These are phyloP conservation scores for Dendrolimus pini DNA, from an alignment of 2,888 invertebrate species.

Conservation along the genomic window DNA sequence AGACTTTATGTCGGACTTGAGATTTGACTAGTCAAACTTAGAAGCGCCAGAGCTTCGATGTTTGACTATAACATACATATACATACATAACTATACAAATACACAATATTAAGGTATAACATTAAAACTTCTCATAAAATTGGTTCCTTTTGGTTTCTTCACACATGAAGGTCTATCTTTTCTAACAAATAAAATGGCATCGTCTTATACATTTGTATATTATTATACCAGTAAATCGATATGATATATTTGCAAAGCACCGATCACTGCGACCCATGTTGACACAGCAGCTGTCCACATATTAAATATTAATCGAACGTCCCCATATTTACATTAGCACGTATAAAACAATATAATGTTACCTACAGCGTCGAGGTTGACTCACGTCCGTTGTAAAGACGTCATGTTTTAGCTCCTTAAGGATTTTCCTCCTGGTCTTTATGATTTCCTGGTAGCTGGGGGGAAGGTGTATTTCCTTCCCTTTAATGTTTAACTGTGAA, in stretches of 20 bases:
- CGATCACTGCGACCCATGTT: background rate
- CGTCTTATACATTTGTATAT: too few relatives aligned
- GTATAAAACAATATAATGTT: conserved; percentile 11
- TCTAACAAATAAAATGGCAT: too few relatives aligned
- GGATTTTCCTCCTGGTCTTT: conserved; percentile 40
- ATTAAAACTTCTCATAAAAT: too few relatives aligned
- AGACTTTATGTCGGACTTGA: too few relatives aligned
- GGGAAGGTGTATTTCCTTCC: background rate
- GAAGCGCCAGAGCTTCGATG: too few relatives aligned
- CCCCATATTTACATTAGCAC: conserved; percentile 15
- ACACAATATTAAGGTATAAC: too few relatives aligned
- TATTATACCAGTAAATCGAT: too few relatives aligned
- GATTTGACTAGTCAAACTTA: too few relatives aligned
- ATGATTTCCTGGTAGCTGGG: conserved; percentile 33
- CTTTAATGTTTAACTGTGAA: background rate
- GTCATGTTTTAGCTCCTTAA: conserved; percentile 17
- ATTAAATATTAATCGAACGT: conserved; percentile 13
- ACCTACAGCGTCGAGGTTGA: conserved; percentile 5
- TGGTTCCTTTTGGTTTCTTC: too few relatives aligned
- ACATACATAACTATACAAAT: too few relatives aligned
- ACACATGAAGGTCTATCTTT: too few relatives aligned
- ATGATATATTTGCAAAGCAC: conserved; percentile 3
- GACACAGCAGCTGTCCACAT: conserved; percentile 10
- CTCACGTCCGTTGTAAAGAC: conserved; percentile 18
- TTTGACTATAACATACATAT: too few relatives aligned